phyloP scores from a whole-genome alignment of 2,113 vertebrate species.

The Myotis davidii region DNA sequence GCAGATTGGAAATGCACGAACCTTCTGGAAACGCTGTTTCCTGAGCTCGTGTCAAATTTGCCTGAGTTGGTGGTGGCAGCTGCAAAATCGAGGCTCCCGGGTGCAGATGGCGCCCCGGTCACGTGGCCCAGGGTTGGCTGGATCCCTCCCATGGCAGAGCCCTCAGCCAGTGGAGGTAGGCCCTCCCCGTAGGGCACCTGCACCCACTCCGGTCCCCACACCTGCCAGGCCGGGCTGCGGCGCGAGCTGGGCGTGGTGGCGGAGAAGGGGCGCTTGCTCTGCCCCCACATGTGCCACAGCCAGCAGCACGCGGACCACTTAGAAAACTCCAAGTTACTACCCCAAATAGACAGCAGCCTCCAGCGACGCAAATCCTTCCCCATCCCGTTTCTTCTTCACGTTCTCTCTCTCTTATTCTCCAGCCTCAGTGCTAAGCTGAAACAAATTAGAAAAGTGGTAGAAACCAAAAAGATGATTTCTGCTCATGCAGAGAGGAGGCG shows the following conservation, averaged over 20 bases:
- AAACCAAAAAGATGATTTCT: neutral
- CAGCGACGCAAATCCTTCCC: neutral
- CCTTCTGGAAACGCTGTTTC: slow-evolving; percentile 71
- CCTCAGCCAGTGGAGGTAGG: neutral
- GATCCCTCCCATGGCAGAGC: neutral
- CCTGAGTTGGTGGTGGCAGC: slow-evolving; percentile 59
- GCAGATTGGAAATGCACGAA: slow-evolving; percentile 71
- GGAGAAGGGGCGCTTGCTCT: neutral
- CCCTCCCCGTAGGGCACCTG: neutral
- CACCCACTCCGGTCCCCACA: neutral
- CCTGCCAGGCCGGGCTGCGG: neutral
- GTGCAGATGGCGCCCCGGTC: slow-evolving; percentile 66
- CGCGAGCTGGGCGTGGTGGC: rapidly evolving
- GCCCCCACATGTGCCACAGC: rapidly evolving
- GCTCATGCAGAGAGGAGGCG: neutral
- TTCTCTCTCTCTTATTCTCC: neutral
- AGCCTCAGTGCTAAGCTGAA: neutral
- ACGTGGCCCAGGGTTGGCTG: slow-evolving; percentile 26
- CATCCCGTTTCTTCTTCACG: neutral
- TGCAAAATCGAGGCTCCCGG: neutral
- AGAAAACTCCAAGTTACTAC: neutral
- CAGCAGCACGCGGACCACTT: neutral
- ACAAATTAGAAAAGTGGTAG: neutral
- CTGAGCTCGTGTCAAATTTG: slow-evolving; percentile 68
- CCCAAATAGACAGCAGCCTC: neutral